Conservation (phyloP, 2,797 vertebrate species). For the Clangula hyemalis region DNA sequence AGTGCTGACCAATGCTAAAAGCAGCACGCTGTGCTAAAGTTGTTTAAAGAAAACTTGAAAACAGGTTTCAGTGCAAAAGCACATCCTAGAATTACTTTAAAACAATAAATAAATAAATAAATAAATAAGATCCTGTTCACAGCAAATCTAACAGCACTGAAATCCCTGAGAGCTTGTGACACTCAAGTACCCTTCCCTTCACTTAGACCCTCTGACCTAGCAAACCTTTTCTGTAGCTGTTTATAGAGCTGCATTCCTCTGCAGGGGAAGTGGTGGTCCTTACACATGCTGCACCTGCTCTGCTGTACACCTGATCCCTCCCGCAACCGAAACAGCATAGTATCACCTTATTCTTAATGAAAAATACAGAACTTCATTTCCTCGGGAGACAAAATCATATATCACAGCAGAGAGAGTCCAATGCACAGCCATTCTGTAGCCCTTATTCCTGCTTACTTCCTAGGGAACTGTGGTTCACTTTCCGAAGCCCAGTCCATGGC, state of each 20-base stretch:
- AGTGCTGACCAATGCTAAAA: not conserved
- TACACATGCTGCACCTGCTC: conserved; percentile 55
- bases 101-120: not conserved
- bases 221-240: conserved; percentile 39
- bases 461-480: not conserved
- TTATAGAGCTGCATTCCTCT: conserved; percentile 61
- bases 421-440: not conserved
- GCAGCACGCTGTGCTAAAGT: not conserved
- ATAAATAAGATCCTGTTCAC: not conserved
- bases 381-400: conserved; percentile 63
- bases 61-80: conserved; percentile 16
- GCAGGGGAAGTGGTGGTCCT: conserved; percentile 47
- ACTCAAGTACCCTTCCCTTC: not conserved
- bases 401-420: conserved; percentile 48
- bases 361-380: conserved; percentile 74
- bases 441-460: not conserved
- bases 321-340: conserved; percentile 28
- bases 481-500: not conserved
- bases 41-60: conserved; percentile 38
- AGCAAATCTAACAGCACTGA: not conserved
- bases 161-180: not conserved
- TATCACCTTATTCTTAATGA: conserved; percentile 72
- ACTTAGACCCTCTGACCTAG: conserved; percentile 43
- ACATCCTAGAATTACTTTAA: conserved; percentile 19
- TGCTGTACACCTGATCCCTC: conserved; percentile 65